These are phyloP conservation scores for Aleiodes testaceus DNA, from an alignment of 2,888 invertebrate species.

Conservation along the genomic window DNA sequence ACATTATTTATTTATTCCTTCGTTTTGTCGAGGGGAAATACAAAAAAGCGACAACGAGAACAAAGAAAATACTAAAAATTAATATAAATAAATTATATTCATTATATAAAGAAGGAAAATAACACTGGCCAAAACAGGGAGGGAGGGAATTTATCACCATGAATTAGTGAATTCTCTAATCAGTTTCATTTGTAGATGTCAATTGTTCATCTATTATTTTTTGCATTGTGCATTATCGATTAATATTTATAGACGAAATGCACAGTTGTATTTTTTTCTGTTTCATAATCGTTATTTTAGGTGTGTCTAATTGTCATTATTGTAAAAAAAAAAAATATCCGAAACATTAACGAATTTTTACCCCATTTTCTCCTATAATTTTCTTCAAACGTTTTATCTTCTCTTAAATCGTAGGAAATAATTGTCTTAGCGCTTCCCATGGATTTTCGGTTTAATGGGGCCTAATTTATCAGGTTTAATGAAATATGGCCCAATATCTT, in stretches of 20 bases:
- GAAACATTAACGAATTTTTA: not conserved
- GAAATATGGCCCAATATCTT: constrained; percentile 11
- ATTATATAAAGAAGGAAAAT: constrained; percentile 46
- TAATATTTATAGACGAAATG: too few relatives aligned
- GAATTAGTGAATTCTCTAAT: not conserved
- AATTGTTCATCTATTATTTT: too few relatives aligned
- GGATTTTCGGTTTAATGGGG: constrained; percentile 14
- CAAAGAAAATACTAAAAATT: constrained; percentile 13
- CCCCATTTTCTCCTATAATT: constrained; percentile 2
- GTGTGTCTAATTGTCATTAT: constrained; percentile 10
- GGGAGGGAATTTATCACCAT: constrained; percentile 5
- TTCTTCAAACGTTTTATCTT: not conserved
- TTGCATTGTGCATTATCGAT: too few relatives aligned
- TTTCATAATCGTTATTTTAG: not conserved
- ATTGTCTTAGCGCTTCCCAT: constrained; percentile 32
- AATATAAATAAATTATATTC: constrained; percentile 35
- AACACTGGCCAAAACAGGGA: constrained; percentile 21
- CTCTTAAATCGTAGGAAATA: constrained; percentile 1
- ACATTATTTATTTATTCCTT: constrained; percentile 40
- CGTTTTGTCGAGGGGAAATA: constrained; percentile 47
- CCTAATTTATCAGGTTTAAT: constrained; percentile 15
- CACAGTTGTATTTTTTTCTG: too few relatives aligned
- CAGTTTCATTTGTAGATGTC: too few relatives aligned
- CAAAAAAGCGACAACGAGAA: constrained; percentile 51
- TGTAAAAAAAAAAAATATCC: not conserved